Percentiles rank a stretch among this genome's conserved stretches.
Evolutionary conservation across 2,888 invertebrate species (phyloP).

Genomic region (Pogonocherus hispidulus): DNA sequence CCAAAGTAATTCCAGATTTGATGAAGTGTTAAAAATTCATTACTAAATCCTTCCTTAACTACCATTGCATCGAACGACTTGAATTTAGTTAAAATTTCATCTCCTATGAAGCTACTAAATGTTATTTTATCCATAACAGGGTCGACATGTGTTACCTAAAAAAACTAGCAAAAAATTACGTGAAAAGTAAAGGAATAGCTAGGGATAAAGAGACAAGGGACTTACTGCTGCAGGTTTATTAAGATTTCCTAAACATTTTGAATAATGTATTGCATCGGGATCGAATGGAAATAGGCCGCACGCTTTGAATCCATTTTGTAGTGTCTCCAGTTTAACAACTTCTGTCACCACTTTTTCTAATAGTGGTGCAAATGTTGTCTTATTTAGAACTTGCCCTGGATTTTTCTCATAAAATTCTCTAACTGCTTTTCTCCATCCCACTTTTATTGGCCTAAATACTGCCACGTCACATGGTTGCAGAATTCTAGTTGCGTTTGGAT

Average conservation of each 20-base stretch:
- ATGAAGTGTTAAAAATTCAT: constrained; percentile 37
- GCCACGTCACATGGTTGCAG: constrained; percentile 43
- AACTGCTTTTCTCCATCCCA: constrained; percentile 32
- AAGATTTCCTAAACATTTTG: constrained; percentile 34
- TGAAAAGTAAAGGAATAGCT: too few species aligned
- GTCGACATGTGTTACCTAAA: constrained; percentile 25
- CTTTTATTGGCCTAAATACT: constrained; percentile 30
- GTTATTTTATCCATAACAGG: constrained; percentile 24
- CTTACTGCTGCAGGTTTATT: background rate
- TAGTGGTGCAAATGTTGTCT: constrained; percentile 44
- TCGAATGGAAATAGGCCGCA: constrained; percentile 46
- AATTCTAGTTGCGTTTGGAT: constrained; percentile 41
- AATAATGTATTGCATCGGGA: constrained; percentile 43
- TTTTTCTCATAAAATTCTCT: constrained; percentile 42
- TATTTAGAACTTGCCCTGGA: constrained; percentile 38
- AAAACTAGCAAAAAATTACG: too few species aligned
- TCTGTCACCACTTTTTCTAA: constrained; percentile 44
- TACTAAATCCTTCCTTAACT: constrained; percentile 34
- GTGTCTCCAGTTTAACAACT: constrained; percentile 41
- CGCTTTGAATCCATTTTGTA: constrained; percentile 48
- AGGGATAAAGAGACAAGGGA: too few species aligned
- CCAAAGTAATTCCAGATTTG: constrained; percentile 36
- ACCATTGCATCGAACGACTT: constrained; percentile 33
- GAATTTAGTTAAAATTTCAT: constrained; percentile 32
- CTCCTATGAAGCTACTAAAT: constrained; percentile 33